Percentiles rank a stretch among this genome's conserved stretches.
Evolutionary conservation across 53 echinoderm and acorn worm genomes (phyloP).

Genomic region (Echinometra lucunter): DNA sequence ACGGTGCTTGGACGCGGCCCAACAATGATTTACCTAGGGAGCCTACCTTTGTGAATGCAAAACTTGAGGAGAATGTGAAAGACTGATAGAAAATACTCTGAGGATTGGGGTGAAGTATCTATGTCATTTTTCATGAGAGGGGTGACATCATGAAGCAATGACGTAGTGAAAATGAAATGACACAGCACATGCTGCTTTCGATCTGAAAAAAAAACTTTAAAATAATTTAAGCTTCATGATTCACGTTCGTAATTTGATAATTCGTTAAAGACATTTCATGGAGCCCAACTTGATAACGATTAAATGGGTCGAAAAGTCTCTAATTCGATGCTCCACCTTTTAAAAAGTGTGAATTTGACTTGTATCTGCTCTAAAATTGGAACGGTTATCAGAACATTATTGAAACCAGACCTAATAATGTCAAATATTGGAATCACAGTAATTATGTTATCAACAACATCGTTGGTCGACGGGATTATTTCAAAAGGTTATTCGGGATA

Average conservation of each 20-base stretch:
- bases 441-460: neutral
- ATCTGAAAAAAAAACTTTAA: conserved; percentile 21
- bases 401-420: neutral
- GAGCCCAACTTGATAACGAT: neutral
- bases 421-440: neutral
- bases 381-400: neutral
- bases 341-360: neutral
- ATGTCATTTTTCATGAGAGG: neutral
- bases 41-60: neutral
- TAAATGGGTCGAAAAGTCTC: conserved; percentile 6
- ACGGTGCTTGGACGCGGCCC: conserved; percentile 11
- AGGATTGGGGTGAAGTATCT: conserved; percentile 3
- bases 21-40: neutral
- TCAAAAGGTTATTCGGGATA: neutral
- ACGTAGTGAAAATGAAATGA: conserved; percentile 14
- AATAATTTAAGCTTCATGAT: neutral
- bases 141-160: conserved; percentile 5
- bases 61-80: neutral
- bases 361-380: neutral
- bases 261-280: conserved; percentile 2
- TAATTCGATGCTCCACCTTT: neutral
- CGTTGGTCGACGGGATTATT: neutral
- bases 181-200: neutral
- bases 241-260: conserved; percentile 16
- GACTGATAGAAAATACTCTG: neutral